Percentiles rank a stretch among this genome's conserved stretches.
Conservation (phyloP, 64 coral and sea anemone species). For the Dendrophyllia cribrosa region DNA sequence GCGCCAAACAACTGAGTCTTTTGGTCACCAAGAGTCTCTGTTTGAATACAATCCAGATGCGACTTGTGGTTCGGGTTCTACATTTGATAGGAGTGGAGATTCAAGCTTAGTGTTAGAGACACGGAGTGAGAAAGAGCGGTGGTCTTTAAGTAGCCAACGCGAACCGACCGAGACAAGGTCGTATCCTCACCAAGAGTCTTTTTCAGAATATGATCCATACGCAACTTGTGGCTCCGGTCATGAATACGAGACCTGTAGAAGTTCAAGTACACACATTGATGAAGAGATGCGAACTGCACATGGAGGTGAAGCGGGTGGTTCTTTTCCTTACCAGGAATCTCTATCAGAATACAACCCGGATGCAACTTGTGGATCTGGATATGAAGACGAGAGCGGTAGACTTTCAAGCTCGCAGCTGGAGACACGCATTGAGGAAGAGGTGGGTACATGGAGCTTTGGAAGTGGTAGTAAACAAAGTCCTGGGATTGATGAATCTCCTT, state of each 20-base stretch:
- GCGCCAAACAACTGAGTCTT: background rate
- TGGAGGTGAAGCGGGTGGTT: background rate
- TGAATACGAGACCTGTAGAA: background rate
- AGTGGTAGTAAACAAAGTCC: background rate
- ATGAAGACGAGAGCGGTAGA: background rate
- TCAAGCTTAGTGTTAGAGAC: background rate
- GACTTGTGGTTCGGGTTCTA: background rate
- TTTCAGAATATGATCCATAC: slow-evolving; percentile 17
- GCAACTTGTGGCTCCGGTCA: slow-evolving; percentile 8
- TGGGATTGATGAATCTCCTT: background rate
- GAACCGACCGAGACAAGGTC: no score
- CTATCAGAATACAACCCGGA: slow-evolving; percentile 4
- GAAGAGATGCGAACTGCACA: background rate
- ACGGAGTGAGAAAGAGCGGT: no score
- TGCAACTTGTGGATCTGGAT: background rate
- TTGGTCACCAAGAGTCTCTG: no score
- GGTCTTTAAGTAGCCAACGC: no score
- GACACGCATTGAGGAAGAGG: background rate
- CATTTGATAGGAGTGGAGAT: background rate
- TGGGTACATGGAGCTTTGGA: background rate
- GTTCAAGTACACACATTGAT: background rate
- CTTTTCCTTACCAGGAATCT: background rate
- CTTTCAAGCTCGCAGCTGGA: background rate
- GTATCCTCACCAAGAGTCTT: background rate
- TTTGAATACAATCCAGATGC: background rate